Evolutionary conservation across 2,113 vertebrate species (phyloP), one percentile per base, ranked within the genome.

Genomic region (Anthoscopus minutus): DNA sequence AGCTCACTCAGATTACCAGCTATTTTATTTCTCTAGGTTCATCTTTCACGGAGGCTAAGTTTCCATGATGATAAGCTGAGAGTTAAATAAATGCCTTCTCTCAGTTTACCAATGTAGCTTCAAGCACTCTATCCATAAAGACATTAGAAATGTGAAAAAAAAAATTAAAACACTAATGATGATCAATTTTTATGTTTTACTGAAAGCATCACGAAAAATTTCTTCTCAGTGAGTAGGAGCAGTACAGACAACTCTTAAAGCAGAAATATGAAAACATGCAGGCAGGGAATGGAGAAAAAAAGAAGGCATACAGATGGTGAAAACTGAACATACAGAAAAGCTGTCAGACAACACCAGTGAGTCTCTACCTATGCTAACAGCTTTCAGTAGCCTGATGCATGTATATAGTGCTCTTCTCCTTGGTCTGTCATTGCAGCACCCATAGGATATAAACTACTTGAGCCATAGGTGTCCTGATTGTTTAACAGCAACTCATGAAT

Each of bases 11-110:
- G 58, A 78, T 88, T 95, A 94, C 87, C 57, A 50, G 70, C 86
- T 94, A 65, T 70, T 92, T 94, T 84, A 89, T 88, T 94, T 91
- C 92, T 83, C 56, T 13, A 51, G 82, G 81, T 35, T 97, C 89
- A 93, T 42, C 48, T 96, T 95, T 93, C 92, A 95, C 58, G 28
- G 40, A 83, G 70, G 25, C 12, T 51, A 76, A 84, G 66, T 90
- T 88, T 96, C 70, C 65, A 90, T 42, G 51, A 91, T 89, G 89
- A 88, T 65, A 91, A 88, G 66, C 58, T 70, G 58, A 87, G 76
- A 70, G 54, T 33, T 60, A 45, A 83, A 76, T 28, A 73, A 48
- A 35, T 33, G 66, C 73, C n/a, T 85, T 95, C 85, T 91, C 81
- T 60, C 44, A 31, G 61, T 42, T 87, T 91, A 67, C 35, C 33